Evolutionary conservation across 1,140 invertebrate genomes (phyloP), one percentile per base, ranked within the genome.

Genomic region (Bombus pascuorum): DNA sequence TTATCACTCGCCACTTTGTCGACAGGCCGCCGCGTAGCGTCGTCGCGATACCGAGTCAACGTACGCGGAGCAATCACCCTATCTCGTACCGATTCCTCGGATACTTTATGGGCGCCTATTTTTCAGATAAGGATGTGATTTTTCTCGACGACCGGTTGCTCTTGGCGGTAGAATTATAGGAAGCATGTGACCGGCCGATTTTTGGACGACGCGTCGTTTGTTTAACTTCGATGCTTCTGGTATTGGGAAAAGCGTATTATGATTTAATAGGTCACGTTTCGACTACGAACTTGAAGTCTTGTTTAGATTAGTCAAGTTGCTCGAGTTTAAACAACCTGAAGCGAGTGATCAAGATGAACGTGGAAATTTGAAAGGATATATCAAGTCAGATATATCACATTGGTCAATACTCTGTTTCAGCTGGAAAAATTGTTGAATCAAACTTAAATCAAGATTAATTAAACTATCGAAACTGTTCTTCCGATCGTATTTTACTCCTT

Each of bases 111-210:
- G 88, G 59, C 44, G 74, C n/a, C 87, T 82, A 93, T 93, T 92
- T 92, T 88, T 92, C 89, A 92, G 91, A 93, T 93, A 93, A 92
- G 89, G 86, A 81, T 81, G 90, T 89, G 88, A 93, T 93, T 93
- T 93, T 92, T 93, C 91, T 90, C 72, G 59, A 85, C 18, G 76
- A 83, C 86, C 82, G 87, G 85, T 87, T 88, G 87, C 81, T 81
- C 85, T 86, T 88, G 86, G 85, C 87, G 87, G 87, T 91, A 90
- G 91, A 81, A 83, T 78, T 59, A 59, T 90, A 76, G 79, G 44
- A 73, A 78, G 86, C 73, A 87, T 84, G 84, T 84, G 87, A 81
- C 44, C 87, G 89, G 91, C 87, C 71, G 82, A 72, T 81, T 66
- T 89, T 66, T 70, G 42, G 76, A 92, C 85, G 90, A 89, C 87